Evolutionary conservation across 2,888 invertebrate genomes (phyloP), one percentile per base, ranked within the genome.

Genomic region (Eulithis testata): DNA sequence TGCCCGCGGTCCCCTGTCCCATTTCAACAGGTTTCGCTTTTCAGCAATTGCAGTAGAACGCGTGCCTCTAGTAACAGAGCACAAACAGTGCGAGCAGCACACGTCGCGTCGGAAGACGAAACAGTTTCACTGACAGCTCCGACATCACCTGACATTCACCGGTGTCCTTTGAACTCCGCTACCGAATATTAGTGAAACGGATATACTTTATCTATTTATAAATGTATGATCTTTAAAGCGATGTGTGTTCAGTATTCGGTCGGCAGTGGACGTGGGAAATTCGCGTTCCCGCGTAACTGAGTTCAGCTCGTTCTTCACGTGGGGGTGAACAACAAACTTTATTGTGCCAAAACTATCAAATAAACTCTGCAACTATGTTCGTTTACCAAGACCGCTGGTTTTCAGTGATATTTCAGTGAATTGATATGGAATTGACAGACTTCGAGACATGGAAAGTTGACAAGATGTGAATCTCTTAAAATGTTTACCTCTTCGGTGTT

Each of bases 11-110:
- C 82, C 82, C 83, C 87, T 76, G 84, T 90, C 87, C 90, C 85
- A 92, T 91, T 92, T 92, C 93, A 93, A 93, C 93, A 93, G 93
- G 93, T 93, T 92, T 91, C 90, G 88, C 88, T 85, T 93, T 90
- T 92, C 91, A 92, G 89, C 84, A 82, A 85, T 88, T 88, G 89
- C 91, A 90, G 87, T 83, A 80, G 86, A 87, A 85, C 87, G 90
- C 90, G 91, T 91, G 89, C 87, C 90, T 85, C 86, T 91, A 90
- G 91, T 91, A 89, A 88, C 88, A 81, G 88, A 86, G 91, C 87
- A 88, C 91, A 89, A 91, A 91, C 90, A 88, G 90, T 83, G 82
- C 85, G 88, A 79, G 84, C 88, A 79, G 85, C 88, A 90, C 91
- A 91, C 90, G 87, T 89, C 87, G 87, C 86, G 77, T 81, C 80